Conservation (phyloP, 1,140 invertebrate species). For the Aphelenchoides besseyi region DNA sequence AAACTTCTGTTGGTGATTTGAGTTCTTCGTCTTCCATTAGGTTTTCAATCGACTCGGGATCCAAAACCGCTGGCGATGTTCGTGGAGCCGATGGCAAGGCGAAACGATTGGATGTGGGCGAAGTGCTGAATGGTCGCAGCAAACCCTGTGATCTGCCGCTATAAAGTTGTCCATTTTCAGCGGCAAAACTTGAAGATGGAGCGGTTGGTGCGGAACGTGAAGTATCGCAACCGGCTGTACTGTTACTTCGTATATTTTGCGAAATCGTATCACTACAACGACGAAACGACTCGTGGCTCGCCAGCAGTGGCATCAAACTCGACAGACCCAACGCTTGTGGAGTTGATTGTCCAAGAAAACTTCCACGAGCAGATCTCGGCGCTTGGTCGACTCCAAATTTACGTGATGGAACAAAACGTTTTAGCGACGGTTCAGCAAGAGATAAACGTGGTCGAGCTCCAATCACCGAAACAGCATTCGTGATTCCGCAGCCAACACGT, state of each 20-base stretch:
- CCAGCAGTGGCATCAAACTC: constrained; percentile 21
- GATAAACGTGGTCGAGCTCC: constrained; percentile 20
- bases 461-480: constrained; percentile 23
- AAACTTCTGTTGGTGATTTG: neutral
- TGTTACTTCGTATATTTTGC: constrained; percentile 18
- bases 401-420: constrained; percentile 5
- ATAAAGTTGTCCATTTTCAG: neutral
- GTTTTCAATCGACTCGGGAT: neutral
- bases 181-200: neutral
- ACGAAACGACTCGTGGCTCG: constrained; percentile 3
- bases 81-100: neutral
- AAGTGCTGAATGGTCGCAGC: constrained; percentile 11
- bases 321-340: constrained; percentile 15
- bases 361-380: neutral
- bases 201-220: neutral
- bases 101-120: neutral
- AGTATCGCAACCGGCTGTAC: constrained; percentile 6
- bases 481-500: constrained; percentile 5
- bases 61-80: neutral
- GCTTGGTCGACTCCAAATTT: constrained; percentile 20
- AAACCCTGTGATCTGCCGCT: neutral
- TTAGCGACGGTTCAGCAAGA: constrained; percentile 10
- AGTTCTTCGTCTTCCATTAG: neutral
- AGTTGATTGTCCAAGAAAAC: constrained; percentile 6
- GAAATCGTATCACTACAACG: constrained; percentile 18